These are phyloP conservation scores for Lithophane ornitopus DNA, from an alignment of 2,888 invertebrate genomes.

Conservation along the genomic window DNA sequence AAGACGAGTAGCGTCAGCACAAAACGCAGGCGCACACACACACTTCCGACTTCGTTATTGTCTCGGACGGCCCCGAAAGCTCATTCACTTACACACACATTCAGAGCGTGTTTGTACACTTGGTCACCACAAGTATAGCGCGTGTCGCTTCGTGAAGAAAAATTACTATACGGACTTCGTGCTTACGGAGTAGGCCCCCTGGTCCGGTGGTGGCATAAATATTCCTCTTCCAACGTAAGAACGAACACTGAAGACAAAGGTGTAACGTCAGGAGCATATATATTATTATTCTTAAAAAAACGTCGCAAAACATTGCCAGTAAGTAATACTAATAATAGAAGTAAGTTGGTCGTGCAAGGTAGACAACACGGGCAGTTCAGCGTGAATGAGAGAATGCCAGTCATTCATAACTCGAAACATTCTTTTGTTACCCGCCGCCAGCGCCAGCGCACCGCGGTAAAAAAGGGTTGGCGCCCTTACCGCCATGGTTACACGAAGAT, in stretches of 20 bases:
- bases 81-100: no score
- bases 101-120: no score
- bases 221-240: neutral
- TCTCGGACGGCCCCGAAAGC: no score
- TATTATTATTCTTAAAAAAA: slow-evolving; percentile 5
- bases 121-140: no score
- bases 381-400: slow-evolving; percentile 71
- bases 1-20: no score
- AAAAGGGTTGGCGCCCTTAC: slow-evolving; percentile 70
- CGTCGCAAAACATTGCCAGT: slow-evolving; percentile 9
- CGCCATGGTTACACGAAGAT: slow-evolving; percentile 50
- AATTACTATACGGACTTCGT: neutral
- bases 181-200: neutral
- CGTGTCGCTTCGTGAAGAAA: no score
- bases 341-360: slow-evolving; percentile 49
- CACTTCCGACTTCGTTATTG: no score
- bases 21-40: no score
- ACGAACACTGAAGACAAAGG: neutral
- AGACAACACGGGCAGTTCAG: slow-evolving; percentile 48
- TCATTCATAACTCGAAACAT: slow-evolving; percentile 69
- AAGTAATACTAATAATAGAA: slow-evolving; percentile 47
- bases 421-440: slow-evolving; percentile 68
- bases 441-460: slow-evolving; percentile 56
- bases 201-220: neutral
- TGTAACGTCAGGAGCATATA: neutral